A percentile compares a stretch with the other conserved stretches of the same genome.
phyloP scores from a whole-genome alignment of 2,888 invertebrate species.

The Chaetogeoica ovagalla region DNA sequence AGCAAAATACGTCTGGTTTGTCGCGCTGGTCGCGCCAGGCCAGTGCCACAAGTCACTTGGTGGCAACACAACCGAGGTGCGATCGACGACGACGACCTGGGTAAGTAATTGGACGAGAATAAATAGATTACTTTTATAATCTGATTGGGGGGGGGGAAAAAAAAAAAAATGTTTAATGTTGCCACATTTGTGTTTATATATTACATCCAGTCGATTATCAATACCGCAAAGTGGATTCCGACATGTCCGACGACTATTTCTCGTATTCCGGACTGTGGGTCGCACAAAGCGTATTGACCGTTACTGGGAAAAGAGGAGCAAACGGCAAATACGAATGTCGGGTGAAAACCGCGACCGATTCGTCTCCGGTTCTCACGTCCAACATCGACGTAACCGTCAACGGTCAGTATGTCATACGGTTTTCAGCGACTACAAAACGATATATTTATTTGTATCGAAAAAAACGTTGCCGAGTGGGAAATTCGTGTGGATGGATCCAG shows the following conservation, averaged over 20 bases:
- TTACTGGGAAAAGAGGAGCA: conserved; percentile 23
- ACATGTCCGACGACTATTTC: conserved; percentile 15
- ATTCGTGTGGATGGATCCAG: too few species aligned
- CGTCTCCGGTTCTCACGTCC: conserved; percentile 1
- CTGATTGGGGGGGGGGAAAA: too few species aligned
- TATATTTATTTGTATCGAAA: too few species aligned
- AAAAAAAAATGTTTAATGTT: neutral
- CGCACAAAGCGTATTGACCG: conserved; percentile 32
- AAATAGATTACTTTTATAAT: neutral
- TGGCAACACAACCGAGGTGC: conserved; percentile 59
- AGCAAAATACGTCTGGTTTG: conserved; percentile 71
- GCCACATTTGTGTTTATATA: neutral
- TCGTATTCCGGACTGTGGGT: conserved; percentile 30
- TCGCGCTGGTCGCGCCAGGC: conserved; percentile 79
- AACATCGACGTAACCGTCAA: conserved; percentile 37
- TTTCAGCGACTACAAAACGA: too few species aligned
- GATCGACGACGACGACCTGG: conserved; percentile 24
- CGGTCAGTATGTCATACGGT: neutral
- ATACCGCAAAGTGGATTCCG: conserved; percentile 29
- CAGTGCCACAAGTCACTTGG: conserved; percentile 83
- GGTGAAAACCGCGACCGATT: conserved; percentile 18
- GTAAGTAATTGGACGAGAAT: neutral
- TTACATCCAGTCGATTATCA: conserved; percentile 30
- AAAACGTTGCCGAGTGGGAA: too few species aligned
- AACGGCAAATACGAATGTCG: conserved; percentile 43